A percentile compares a stretch with the other conserved stretches of the same genome.
phyloP scores from a whole-genome alignment of 1,140 invertebrate species.

The Hylaeus volcanicus region DNA sequence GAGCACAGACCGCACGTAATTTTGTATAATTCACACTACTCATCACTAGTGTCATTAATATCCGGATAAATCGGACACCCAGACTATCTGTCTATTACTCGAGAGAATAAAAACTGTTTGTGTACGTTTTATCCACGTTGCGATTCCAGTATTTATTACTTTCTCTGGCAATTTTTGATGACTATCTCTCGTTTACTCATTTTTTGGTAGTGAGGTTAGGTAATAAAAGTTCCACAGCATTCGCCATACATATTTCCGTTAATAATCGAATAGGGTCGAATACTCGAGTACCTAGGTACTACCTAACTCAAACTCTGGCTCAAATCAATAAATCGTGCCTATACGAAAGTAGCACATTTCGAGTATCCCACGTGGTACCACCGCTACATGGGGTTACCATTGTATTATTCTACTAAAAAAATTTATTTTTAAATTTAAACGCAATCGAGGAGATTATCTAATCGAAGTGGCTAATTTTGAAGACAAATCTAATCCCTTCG shows the following conservation, averaged over 20 bases:
- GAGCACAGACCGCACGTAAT: conserved; percentile 21
- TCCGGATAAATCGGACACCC: background rate
- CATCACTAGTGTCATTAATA: conserved; percentile 7
- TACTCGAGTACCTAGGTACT: background rate
- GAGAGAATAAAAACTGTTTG: background rate
- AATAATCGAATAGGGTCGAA: background rate
- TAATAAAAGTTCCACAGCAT: background rate
- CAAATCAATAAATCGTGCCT: conserved; percentile 9
- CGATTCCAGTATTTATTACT: background rate
- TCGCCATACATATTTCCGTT: background rate
- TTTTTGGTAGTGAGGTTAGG: too few relatives aligned
- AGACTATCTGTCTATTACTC: background rate
- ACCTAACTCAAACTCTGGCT: background rate
- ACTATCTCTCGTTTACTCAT: too few relatives aligned
- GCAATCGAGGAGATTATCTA: background rate
- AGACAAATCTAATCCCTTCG: background rate
- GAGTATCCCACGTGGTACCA: background rate
- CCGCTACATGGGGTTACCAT: background rate
- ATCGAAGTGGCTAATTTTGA: background rate
- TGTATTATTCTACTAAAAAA: background rate
- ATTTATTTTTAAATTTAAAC: conserved; percentile 19
- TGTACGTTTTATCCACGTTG: too few relatives aligned
- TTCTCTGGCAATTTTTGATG: background rate
- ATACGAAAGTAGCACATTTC: conserved; percentile 1
- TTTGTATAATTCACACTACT: conserved; percentile 33